phyloP scores from a whole-genome alignment of 2,888 invertebrate genomes.

The Phlogophora meticulosa region DNA sequence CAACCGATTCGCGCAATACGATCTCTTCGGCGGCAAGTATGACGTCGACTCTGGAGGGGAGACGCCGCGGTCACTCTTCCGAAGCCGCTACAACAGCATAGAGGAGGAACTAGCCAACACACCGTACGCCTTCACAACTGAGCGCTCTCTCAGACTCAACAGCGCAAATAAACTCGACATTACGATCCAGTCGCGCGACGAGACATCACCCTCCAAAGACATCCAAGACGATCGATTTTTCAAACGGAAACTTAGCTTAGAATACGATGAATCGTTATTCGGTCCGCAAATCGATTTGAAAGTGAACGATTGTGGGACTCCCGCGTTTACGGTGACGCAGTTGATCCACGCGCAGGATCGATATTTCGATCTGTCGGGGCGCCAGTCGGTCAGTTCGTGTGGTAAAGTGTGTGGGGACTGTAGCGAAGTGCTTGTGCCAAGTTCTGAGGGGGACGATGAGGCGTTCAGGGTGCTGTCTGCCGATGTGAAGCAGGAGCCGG shows the following conservation, averaged over 20 bases:
- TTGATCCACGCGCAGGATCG: conserved; percentile 88
- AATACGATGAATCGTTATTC: conserved; percentile 77
- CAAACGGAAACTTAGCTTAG: conserved; percentile 72
- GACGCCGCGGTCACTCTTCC: conserved; percentile 82
- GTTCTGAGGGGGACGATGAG: conserved; percentile 69
- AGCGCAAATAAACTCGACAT: conserved; percentile 79
- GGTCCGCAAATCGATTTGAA: conserved; percentile 79
- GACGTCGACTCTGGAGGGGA: conserved; percentile 77
- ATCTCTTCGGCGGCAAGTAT: conserved; percentile 86
- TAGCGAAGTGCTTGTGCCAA: conserved; percentile 75
- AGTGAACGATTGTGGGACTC: conserved; percentile 73
- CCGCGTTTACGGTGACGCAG: conserved; percentile 86
- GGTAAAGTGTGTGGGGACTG: conserved; percentile 68
- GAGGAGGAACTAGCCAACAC: conserved; percentile 89
- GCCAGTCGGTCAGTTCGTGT: conserved; percentile 67
- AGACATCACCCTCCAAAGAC: conserved; percentile 79
- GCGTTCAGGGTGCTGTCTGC: conserved; percentile 79
- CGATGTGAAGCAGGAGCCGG: conserved; percentile 69
- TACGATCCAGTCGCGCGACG: conserved; percentile 77
- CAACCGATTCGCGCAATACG: conserved; percentile 85
- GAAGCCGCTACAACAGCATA: conserved; percentile 88
- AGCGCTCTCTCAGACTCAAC: conserved; percentile 76
- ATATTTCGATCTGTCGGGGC: conserved; percentile 84
- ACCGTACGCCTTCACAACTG: conserved; percentile 88
- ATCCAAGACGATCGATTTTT: conserved; percentile 85